phyloP scores from a whole-genome alignment of 1,140 invertebrate genomes.

The Penaeus vannamei region DNA sequence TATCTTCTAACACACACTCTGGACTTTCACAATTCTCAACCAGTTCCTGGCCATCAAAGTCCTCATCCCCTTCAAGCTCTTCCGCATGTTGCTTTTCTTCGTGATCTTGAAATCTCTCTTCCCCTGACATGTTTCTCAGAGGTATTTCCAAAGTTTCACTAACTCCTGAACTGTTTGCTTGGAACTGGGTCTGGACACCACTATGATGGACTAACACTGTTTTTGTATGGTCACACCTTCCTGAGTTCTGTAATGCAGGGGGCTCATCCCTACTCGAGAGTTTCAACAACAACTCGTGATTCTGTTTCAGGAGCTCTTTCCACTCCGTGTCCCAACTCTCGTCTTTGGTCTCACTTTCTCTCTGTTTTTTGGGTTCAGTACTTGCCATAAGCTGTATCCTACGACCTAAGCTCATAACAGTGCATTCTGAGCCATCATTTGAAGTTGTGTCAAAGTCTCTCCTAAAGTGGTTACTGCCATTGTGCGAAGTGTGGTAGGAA shows the following conservation, averaged over 20 bases:
- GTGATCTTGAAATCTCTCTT: background rate
- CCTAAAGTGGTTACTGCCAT: constrained; percentile 7
- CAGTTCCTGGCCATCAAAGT: background rate
- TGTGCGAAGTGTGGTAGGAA: too few species aligned
- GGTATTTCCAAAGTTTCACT: constrained; percentile 3
- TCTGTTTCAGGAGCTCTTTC: constrained; percentile 62
- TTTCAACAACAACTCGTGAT: constrained; percentile 62
- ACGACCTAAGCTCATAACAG: constrained; percentile 53
- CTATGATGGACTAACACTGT: constrained; percentile 31
- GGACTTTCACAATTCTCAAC: constrained; percentile 5
- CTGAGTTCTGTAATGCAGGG: constrained; percentile 4
- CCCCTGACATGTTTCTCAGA: background rate
- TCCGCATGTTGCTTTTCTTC: background rate
- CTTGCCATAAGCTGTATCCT: constrained; percentile 55
- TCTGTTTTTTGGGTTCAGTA: constrained; percentile 17
- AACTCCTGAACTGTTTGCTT: background rate
- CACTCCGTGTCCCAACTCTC: constrained; percentile 54
- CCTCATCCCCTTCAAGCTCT: background rate
- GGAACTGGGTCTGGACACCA: constrained; percentile 35
- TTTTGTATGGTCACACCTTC: background rate
- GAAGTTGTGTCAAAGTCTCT: constrained; percentile 3
- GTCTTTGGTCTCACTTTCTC: background rate
- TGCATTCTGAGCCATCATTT: constrained; percentile 57
- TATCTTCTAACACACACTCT: constrained; percentile 65
- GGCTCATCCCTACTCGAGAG: constrained; percentile 55